Evolutionary conservation across 2,888 invertebrate genomes (phyloP), one percentile per base, ranked within the genome.

Genomic region (Diaphora mendica): DNA sequence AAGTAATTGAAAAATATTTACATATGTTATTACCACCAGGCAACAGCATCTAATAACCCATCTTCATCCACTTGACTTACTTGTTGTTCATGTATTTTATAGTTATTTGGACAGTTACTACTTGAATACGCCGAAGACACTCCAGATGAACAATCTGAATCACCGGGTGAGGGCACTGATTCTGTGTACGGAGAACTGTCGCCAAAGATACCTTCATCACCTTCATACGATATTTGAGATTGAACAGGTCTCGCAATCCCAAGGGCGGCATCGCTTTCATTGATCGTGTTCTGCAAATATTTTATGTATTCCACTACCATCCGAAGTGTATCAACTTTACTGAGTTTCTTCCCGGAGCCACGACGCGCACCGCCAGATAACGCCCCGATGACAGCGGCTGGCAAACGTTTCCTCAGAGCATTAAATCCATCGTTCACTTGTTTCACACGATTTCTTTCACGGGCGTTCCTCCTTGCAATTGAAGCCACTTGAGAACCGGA

Each of bases 361-460:
- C 98, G 96, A 0, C 97, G 97, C 0, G 97, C 96, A n/a, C 96
- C 96, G 30, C 96, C 96, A 59, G 91, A 95, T 71, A 97, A 89
- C 0, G 97, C 97, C 70, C 97, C 97, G 23, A 98, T 97, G 13
- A 98, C 97, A n/a, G 97, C 96, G 71, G 97, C 96, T 0, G 99
- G 99, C 82, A 99, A 97, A 89, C 98, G 98, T 86, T 98, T 98
- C 72, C 98, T 96, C 62, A 99, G 93, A 67, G 98, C 98, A 74
- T 98, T 98, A 89, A 99, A 99, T 78, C 99, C 98, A 89, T 98
- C 98, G 94, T 99, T 98, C 89, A 99, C 98, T 96, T 99, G 98
- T 93, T 99, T 98, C 77, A 99, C 99, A 78, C 99, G 97, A 91
- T 99, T 99, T 82, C 99, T 96, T 93, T 99, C 99, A 26, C 99